Evolutionary conservation across 2,888 invertebrate species (phyloP), one percentile per base, ranked within the genome.

Genomic region (Chydorus sphaericus): DNA sequence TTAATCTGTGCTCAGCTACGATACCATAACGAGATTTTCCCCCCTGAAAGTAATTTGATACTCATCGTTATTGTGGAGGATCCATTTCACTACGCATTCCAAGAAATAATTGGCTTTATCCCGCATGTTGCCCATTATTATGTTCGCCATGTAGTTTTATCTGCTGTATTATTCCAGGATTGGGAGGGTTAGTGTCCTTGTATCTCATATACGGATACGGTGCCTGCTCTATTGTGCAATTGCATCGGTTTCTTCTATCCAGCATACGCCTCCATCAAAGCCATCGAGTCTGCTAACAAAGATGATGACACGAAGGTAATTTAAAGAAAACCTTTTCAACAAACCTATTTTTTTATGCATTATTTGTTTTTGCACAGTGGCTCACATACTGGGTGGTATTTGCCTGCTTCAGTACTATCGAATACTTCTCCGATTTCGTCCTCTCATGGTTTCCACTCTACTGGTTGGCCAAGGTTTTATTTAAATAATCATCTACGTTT

Each of bases 311-410:
- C 94, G 10, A 89, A 94, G n/a, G n/a, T n/a, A n/a, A n/a, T n/a
- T n/a, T n/a, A n/a, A n/a, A n/a, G n/a, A n/a, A n/a, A n/a, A n/a
- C n/a, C n/a, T n/a, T n/a, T n/a, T n/a, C n/a, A n/a, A n/a, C n/a
- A n/a, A n/a, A n/a, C n/a, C n/a, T n/a, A n/a, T n/a, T n/a, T n/a
- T n/a, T n/a, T n/a, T n/a, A n/a, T n/a, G n/a, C n/a, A n/a, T n/a
- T n/a, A n/a, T n/a, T n/a, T n/a, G n/a, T n/a, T n/a, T n/a, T n/a
- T n/a, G n/a, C n/a, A n/a, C n/a, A n/a, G 73, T 99, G 98, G 97
- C 76, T 98, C 62, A 97, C 91, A 1, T 98, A 97, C 70, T 98
- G 96, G 97, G 93, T 94, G 65, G 92, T 96, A 6, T 98, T 85
- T 74, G 90, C 93, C 23, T 75, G 86, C 58, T 91, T 98, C 72